phyloP scores from a whole-genome alignment of 64 coral and sea anemone species.

The Acropora yongei region DNA sequence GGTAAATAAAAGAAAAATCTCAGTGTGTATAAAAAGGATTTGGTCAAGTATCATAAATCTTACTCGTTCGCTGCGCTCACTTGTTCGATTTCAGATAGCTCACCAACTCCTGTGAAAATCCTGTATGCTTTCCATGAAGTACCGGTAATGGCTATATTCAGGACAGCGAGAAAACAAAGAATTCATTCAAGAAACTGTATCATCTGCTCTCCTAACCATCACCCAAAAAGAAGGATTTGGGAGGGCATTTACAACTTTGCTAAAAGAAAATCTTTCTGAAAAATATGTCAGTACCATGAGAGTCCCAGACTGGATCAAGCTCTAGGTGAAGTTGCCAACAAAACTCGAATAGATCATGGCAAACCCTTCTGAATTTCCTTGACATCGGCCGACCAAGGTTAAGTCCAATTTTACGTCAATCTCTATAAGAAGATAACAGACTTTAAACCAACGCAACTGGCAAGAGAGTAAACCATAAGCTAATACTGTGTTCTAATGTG shows the following conservation, averaged over 20 bases:
- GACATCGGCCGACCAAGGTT: background rate
- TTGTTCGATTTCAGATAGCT: too few species aligned
- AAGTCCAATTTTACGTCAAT: background rate
- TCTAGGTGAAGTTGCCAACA: conserved; percentile 21
- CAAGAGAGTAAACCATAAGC: background rate
- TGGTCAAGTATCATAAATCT: too few species aligned
- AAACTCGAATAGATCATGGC: conserved; percentile 35
- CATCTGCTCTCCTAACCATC: conserved; percentile 1
- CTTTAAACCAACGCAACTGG: background rate
- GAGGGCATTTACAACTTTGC: conserved; percentile 14
- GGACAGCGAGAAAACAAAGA: background rate
- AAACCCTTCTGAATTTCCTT: conserved; percentile 35
- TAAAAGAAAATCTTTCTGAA: background rate
- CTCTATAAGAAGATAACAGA: background rate
- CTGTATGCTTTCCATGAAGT: too few species aligned
- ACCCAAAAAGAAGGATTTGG: conserved; percentile 27
- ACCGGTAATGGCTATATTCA: conserved; percentile 1
- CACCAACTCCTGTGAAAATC: too few species aligned
- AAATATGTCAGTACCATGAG: conserved; percentile 28
- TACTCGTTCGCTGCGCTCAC: too few species aligned
- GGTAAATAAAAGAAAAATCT: too few species aligned
- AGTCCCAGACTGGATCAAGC: conserved; percentile 50
- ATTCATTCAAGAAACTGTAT: conserved; percentile 13
- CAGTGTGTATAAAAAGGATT: too few species aligned
- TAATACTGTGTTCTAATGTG: background rate